Evolutionary conservation across 2,113 vertebrate genomes (phyloP).

Genomic region (Myotis yumanensis): DNA sequence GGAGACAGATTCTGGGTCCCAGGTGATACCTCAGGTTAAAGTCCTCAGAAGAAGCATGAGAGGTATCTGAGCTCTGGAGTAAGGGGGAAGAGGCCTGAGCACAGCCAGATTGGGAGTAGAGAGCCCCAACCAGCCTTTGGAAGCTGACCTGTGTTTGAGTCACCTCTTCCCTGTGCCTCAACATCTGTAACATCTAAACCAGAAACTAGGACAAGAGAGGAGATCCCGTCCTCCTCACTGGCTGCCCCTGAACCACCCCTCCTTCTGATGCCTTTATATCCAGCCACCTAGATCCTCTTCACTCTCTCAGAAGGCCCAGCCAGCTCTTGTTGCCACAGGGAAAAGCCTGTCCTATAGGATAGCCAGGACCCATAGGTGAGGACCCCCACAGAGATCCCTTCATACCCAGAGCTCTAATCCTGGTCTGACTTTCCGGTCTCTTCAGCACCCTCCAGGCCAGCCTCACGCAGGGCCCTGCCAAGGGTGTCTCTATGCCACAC

Average conservation of each 20-base stretch:
- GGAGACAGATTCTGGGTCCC: background rate
- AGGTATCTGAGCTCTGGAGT: background rate
- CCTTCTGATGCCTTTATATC: fast-evolving
- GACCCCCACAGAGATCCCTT: background rate
- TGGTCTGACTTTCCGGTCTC: background rate
- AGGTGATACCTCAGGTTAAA: background rate
- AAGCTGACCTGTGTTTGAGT: background rate
- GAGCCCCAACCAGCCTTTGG: background rate
- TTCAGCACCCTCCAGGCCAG: background rate
- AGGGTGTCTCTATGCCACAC: background rate
- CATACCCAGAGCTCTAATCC: background rate
- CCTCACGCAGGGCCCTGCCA: background rate
- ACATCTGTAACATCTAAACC: background rate
- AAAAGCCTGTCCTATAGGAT: background rate
- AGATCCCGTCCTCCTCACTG: background rate
- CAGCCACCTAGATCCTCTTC: background rate
- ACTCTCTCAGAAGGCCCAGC: background rate
- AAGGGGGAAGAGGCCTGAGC: background rate
- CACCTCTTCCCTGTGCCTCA: background rate
- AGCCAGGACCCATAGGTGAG: background rate
- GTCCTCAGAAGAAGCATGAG: background rate
- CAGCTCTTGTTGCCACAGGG: background rate
- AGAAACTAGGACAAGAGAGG: background rate
- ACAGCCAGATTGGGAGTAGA: background rate
- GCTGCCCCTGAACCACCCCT: background rate